Evolutionary conservation across 2,113 vertebrate species (phyloP).

Genomic region (Tragelaphus buxtoni): DNA sequence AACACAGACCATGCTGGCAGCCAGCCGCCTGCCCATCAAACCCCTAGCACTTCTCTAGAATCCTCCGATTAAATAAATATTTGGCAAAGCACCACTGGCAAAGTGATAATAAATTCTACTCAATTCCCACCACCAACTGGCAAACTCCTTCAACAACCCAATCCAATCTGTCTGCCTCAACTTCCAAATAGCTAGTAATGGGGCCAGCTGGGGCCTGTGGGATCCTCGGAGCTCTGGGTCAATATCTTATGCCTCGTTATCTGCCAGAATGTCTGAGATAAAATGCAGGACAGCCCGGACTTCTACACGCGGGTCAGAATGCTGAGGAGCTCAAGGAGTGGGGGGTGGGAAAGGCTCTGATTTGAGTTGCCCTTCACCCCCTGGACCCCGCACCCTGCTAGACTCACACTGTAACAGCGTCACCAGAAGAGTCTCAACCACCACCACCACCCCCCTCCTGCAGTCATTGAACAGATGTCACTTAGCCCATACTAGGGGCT

Average conservation of each 20-base stretch:
- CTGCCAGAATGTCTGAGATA: not conserved
- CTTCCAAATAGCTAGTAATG: constrained; percentile 47
- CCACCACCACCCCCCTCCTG: not conserved
- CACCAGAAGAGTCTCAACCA: accelerated
- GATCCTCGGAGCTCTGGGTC: not conserved
- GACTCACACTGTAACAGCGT: accelerated
- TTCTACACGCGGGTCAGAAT: not conserved
- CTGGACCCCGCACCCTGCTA: accelerated
- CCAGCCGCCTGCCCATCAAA: constrained; percentile 31
- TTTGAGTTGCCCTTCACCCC: accelerated
- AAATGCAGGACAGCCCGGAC: not conserved
- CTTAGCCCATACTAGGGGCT: not conserved
- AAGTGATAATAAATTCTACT: constrained; percentile 53
- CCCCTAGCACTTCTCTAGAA: not conserved
- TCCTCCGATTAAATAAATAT: constrained; percentile 57
- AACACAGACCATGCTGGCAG: constrained; percentile 1
- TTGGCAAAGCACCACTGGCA: constrained; percentile 53
- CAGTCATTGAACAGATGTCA: not conserved
- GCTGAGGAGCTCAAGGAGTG: not conserved
- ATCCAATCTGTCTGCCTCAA: constrained; percentile 59
- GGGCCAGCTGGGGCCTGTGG: constrained; percentile 2
- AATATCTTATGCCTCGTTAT: not conserved
- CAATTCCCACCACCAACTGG: constrained; percentile 58
- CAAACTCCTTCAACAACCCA: constrained; percentile 42
- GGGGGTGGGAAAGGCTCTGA: not conserved